phyloP scores from a whole-genome alignment of 2,113 vertebrate genomes.

The Chiloscyllium plagiosum region DNA sequence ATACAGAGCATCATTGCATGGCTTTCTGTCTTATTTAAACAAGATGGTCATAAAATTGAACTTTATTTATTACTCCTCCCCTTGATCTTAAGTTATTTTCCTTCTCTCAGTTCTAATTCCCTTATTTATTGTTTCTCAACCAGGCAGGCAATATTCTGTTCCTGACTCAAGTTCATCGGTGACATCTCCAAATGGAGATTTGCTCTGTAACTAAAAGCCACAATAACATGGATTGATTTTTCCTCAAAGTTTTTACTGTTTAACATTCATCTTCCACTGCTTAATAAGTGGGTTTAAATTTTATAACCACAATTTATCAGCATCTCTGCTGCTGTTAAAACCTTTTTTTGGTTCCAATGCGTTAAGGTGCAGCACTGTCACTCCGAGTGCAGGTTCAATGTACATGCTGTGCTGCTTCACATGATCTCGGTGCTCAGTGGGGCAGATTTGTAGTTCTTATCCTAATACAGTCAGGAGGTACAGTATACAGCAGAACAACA shows the following conservation, averaged over 20 bases:
- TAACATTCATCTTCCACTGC: not conserved
- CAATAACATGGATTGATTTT: not conserved
- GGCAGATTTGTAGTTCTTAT: not conserved
- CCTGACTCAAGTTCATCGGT: not conserved
- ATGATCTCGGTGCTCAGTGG: not conserved
- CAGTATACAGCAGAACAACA: not conserved
- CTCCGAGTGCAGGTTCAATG: not conserved
- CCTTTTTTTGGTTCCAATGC: not conserved
- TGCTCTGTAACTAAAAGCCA: not conserved
- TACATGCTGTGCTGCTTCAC: not conserved
- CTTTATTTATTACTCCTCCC: not conserved
- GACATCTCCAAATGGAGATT: not conserved
- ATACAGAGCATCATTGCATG: not conserved
- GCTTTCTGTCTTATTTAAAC: not conserved
- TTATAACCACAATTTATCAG: not conserved
- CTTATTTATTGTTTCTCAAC: not conserved
- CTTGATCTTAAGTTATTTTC: not conserved
- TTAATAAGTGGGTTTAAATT: not conserved
- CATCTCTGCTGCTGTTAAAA: not conserved
- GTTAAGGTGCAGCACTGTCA: not conserved
- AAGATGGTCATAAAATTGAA: not conserved
- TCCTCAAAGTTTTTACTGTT: not conserved
- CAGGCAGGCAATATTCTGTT: not conserved
- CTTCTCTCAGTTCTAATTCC: not conserved
- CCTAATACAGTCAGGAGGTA: not conserved